A percentile compares a stretch with the other conserved stretches of the same genome.
Evolutionary conservation across 2,888 invertebrate species (phyloP).

Genomic region (Oligia strigilis): DNA sequence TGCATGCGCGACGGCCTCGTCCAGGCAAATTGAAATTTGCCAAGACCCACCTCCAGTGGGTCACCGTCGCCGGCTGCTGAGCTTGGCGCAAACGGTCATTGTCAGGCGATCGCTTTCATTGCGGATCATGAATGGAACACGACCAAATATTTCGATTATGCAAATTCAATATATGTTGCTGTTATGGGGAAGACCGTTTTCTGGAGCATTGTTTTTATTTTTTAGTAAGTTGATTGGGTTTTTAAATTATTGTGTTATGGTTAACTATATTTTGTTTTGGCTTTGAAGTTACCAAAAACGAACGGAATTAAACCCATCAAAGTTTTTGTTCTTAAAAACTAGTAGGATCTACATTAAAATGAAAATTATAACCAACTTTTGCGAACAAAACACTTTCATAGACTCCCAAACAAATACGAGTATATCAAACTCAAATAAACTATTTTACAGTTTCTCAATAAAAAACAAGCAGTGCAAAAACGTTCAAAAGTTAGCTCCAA

Average conservation of each 20-base stretch:
- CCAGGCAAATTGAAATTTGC: slow-evolving; percentile 81
- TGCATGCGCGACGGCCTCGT: slow-evolving; percentile 77
- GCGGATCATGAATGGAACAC: slow-evolving; percentile 39
- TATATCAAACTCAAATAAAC: not conserved
- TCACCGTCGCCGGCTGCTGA: slow-evolving; percentile 61
- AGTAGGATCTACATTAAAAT: not conserved
- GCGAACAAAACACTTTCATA: not conserved
- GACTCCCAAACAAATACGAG: not conserved
- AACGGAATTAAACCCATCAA: not conserved
- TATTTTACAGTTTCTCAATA: not conserved
- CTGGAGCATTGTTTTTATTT: slow-evolving; percentile 28
- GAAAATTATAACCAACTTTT: not conserved
- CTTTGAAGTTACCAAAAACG: not conserved
- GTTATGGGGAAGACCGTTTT: slow-evolving; percentile 12
- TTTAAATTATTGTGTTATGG: not conserved
- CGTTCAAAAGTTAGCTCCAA: slow-evolving; percentile 23
- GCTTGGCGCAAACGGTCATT: slow-evolving; percentile 65
- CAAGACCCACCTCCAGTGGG: slow-evolving; percentile 61
- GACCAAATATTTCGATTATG: slow-evolving; percentile 47
- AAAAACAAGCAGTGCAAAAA: slow-evolving; percentile 19
- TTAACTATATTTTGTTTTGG: not conserved
- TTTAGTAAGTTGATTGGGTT: not conserved
- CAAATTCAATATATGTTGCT: slow-evolving; percentile 42
- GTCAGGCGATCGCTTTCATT: slow-evolving; percentile 58
- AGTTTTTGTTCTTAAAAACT: not conserved